Conservation (phyloP, 2,113 vertebrate species). For the Callaeas wilsoni region DNA sequence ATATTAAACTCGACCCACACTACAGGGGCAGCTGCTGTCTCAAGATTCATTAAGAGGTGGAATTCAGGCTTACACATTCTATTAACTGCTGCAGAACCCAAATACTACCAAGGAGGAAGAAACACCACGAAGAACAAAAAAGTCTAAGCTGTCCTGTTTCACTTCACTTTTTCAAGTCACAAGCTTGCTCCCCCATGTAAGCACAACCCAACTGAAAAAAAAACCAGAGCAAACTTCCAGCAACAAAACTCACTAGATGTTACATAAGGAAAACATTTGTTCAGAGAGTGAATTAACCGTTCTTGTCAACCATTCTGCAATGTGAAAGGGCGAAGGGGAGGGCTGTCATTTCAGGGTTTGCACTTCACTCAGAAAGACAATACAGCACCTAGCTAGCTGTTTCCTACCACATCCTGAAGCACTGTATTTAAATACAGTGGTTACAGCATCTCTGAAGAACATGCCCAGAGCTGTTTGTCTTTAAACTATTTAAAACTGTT, state of each 20-base stretch:
- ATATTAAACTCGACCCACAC: not conserved
- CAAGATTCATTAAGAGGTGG: not conserved
- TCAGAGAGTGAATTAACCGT: not conserved
- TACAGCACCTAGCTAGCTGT: not conserved
- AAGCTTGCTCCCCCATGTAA: not conserved
- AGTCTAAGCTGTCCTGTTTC: not conserved
- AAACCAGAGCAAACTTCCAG: not conserved
- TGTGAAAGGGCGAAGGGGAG: not conserved
- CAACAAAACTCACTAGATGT: not conserved
- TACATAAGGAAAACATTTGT: not conserved
- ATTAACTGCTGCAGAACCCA: not conserved
- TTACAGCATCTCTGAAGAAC: not conserved
- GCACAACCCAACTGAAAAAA: not conserved
- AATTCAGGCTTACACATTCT: not conserved
- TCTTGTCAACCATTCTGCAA: not conserved
- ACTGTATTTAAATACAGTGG: not conserved
- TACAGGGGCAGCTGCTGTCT: not conserved
- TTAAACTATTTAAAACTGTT: not conserved
- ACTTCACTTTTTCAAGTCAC: slow-evolving; percentile 3
- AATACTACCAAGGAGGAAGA: not conserved
- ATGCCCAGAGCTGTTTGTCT: not conserved
- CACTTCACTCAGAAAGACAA: not conserved
- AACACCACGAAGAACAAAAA: not conserved
- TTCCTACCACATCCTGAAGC: not conserved
- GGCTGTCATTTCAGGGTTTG: not conserved